phyloP scores from a whole-genome alignment of 2,113 vertebrate species.

The Stegostoma tigrinum region DNA sequence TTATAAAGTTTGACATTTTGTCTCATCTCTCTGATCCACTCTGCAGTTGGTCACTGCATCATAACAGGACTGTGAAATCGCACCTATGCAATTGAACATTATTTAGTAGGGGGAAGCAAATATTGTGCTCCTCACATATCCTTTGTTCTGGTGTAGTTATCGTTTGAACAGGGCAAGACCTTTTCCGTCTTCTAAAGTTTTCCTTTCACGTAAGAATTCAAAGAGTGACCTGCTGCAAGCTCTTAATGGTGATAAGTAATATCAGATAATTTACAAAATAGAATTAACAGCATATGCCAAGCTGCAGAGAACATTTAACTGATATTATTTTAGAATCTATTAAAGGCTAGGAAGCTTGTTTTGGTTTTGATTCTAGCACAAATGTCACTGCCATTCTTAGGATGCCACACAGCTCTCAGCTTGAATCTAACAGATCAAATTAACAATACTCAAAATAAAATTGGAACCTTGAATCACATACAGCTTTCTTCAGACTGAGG shows the following conservation, averaged over 20 bases:
- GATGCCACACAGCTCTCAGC: background rate
- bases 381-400: background rate
- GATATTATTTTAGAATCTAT: background rate
- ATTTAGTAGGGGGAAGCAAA: background rate
- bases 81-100: background rate
- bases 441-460: too few species aligned
- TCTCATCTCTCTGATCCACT: background rate
- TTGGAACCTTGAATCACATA: too few species aligned
- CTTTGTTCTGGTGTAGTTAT: background rate
- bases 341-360: background rate
- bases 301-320: background rate
- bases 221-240: background rate
- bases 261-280: background rate
- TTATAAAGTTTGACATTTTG: background rate
- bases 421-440: background rate
- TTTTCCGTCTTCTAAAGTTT: background rate
- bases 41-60: background rate
- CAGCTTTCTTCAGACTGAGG: too few species aligned
- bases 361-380: conserved; percentile 7
- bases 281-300: background rate
- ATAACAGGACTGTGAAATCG: background rate
- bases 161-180: background rate
- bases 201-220: background rate
- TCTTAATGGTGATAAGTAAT: background rate
- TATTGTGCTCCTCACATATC: background rate